Base-by-base conservation (phyloP, 2,113 vertebrate genomes). In the Brienomyrus brachyistius region DNA sequence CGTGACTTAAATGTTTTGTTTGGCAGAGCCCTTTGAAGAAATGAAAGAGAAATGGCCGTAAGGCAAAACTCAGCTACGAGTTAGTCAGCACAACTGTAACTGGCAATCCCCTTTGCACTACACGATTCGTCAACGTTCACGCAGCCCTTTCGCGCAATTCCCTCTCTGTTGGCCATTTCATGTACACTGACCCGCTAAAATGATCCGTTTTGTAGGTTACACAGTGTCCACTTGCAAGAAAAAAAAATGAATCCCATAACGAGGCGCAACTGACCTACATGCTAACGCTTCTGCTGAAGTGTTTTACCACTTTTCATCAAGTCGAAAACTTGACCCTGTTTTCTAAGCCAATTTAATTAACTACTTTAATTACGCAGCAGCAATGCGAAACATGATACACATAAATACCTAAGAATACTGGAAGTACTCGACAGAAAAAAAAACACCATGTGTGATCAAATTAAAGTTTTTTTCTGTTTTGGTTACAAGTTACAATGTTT, bases 231-330 rank as follows among this genome's bases (percentile, higher is more conserved):
- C 82, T 10, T 84, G 82, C 17, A 43, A 43, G 27, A 15, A 6
- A 40, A 77, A 77, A 84, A 45, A 48, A 48, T 27, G 13, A 9
- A 94, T 93, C 92, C 90, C 93, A 94, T 93, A 84, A 84, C 47
- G 82, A 84, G 45, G 5, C 21, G 19, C 47, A 84, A 84, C 17
- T 84, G 19, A 48, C 23, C 74, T 5, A 11, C 82, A 84, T 84
- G 45, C 43, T 47, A 84, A 84, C 1, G 82, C 40, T 84, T n/a
- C 45, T 48, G 17, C 5, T 82, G 40, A 82, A 82, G 77, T 82
- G 82, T 48, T 48, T 43, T 43, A 80, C 4, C 4, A 43, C 40
- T 80, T 35, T 43, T 80, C 74, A 77, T 35, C 35, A 48, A 84
- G 82, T 45, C 43, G 43, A 84, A 84, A 84, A 45, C 82, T 23